Evolutionary conservation across 1,140 invertebrate genomes (phyloP), one percentile per base, ranked within the genome.

Genomic region (Drosophila mayri): DNA sequence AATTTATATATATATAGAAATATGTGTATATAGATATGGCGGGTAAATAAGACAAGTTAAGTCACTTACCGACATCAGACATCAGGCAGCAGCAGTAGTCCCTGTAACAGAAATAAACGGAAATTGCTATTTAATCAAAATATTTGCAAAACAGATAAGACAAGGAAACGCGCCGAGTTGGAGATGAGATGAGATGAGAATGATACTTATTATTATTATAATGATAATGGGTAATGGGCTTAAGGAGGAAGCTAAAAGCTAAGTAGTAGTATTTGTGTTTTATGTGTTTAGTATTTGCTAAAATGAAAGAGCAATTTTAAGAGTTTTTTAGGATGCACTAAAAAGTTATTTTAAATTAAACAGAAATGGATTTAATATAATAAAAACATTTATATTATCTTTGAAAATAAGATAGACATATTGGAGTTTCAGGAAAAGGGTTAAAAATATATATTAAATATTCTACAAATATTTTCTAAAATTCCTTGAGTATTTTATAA

Each of bases 131-230:
- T 71, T 49, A 71, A 59, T 72, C 37, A 73, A 49, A 72, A 72
- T 72, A 73, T 73, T 73, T 73, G 44, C 67, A 11, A 16, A 6
- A 8, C 70, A 61, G 70, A 73, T 73, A 72, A 73, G 70, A 73
- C 70, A 73, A 72, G 66, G 70, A 72, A 72, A 72, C 66, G 68
- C 59, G 71, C 35, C 47, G 28, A 32, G 37, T 20, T 20, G 44
- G 44, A 18, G 28, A 55, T 32, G 14, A n/a, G 14, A 28, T 9
- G 44, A 14, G 14, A 20, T 16, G 7, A 3, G 22, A n/a, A 9
- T 49, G n/a, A 37, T 37, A 37, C 14, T 54, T 54, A 37, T 52
- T 52, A 18, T 52, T 35, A 35, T 14, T 3, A 46, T 16, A 25
- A 22, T 44, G 11, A 18, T 25, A 20, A 20, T 60, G 25, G 25